These are phyloP conservation scores for Cephus spinipes DNA, from an alignment of 2,888 invertebrate species.

Conservation along the genomic window DNA sequence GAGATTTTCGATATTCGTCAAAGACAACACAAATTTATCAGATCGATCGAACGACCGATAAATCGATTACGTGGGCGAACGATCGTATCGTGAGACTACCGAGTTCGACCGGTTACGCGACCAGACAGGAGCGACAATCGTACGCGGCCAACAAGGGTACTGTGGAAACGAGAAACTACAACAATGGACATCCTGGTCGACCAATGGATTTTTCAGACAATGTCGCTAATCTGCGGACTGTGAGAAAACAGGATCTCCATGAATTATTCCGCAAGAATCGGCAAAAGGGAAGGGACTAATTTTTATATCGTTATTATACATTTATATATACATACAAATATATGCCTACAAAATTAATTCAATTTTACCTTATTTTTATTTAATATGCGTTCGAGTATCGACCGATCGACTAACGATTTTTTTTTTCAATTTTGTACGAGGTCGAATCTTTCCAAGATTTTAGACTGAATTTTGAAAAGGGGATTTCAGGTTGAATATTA, in stretches of 20 bases:
- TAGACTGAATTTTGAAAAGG: not conserved
- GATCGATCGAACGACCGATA: not conserved
- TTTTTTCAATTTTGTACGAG: not conserved
- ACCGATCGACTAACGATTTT: no score
- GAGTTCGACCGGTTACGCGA: not conserved
- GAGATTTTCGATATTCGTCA: not conserved
- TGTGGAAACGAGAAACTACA: not conserved
- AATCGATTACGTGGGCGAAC: not conserved
- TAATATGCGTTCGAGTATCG: no score
- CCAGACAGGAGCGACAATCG: not conserved
- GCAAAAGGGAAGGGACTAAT: not conserved
- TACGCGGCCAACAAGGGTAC: not conserved
- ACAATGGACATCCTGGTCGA: not conserved
- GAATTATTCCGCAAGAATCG: not conserved
- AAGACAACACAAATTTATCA: not conserved
- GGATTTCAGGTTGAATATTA: not conserved
- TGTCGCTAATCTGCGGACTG: not conserved
- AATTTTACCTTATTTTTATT: no score
- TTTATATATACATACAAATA: not conserved
- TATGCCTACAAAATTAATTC: not conserved
- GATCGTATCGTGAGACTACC: not conserved
- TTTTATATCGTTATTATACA: not conserved
- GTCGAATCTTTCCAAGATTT: not conserved
- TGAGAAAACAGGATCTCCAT: not conserved
- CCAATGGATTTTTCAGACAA: not conserved